Conservation (phyloP, 2,797 vertebrate species). For the Urosaurus nigricauda region DNA sequence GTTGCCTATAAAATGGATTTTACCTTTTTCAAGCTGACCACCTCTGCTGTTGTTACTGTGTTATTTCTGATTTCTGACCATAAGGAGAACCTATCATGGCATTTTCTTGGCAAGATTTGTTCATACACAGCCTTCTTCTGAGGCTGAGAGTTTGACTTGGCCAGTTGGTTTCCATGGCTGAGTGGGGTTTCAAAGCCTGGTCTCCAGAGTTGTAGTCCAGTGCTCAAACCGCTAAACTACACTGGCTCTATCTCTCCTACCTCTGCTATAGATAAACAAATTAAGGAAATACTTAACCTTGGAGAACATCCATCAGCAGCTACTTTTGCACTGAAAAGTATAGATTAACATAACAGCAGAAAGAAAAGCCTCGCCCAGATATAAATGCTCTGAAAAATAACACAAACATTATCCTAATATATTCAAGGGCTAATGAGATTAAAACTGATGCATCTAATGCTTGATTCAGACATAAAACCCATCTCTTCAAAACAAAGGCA, state of each 20-base stretch:
- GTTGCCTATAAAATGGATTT: not conserved
- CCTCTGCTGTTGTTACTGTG: not conserved
- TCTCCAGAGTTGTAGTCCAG: too few species aligned
- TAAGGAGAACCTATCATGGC: too few species aligned
- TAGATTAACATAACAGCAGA: constrained; percentile 14
- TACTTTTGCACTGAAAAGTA: not conserved
- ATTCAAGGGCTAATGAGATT: not conserved
- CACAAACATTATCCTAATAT: not conserved
- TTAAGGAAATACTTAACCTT: constrained; percentile 1
- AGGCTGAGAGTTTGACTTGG: too few species aligned
- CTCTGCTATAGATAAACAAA: not conserved
- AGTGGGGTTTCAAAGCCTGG: too few species aligned
- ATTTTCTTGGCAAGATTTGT: too few species aligned
- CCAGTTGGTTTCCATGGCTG: too few species aligned
- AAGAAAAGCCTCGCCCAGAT: not conserved
- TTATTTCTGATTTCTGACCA: too few species aligned
- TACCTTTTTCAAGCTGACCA: too few species aligned
- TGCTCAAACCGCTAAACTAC: too few species aligned
- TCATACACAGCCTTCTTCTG: too few species aligned
- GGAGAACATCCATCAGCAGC: not conserved
- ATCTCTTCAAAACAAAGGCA: not conserved
- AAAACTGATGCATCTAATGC: not conserved
- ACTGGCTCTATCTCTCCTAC: too few species aligned
- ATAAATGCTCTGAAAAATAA: not conserved
- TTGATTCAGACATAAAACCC: constrained; percentile 14